phyloP scores from a whole-genome alignment of 2,113 vertebrate species.

The Callithrix jacchus region DNA sequence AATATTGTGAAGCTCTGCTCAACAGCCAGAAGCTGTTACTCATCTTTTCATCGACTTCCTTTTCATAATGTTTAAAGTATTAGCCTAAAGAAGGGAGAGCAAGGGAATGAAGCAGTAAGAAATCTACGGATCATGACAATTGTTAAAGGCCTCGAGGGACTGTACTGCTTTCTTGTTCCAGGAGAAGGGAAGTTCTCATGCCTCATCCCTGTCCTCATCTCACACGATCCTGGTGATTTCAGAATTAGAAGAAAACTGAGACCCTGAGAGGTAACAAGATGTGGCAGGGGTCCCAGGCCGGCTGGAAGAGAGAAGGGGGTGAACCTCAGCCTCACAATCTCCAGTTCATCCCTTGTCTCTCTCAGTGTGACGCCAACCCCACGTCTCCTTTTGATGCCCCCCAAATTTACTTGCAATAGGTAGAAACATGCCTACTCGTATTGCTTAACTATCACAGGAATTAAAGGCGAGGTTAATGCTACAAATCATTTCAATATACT shows the following conservation, averaged over 20 bases:
- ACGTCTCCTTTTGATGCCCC: not conserved
- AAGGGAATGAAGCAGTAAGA: not conserved
- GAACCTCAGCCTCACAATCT: not conserved
- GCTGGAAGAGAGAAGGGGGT: not conserved
- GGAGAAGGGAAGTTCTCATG: not conserved
- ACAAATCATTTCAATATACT: not conserved
- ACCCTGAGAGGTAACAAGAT: too few species aligned
- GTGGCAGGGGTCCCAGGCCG: too few species aligned
- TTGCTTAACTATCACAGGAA: not conserved
- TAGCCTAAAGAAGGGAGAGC: not conserved
- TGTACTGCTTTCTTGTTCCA: not conserved
- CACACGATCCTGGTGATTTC: not conserved
- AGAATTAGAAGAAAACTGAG: not conserved
- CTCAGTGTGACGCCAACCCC: not conserved
- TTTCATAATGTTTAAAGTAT: not conserved
- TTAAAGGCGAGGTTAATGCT: not conserved
- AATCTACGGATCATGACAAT: fast-evolving
- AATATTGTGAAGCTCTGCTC: not conserved
- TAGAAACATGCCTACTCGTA: not conserved
- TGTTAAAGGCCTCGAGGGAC: not conserved
- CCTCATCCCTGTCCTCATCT: not conserved
- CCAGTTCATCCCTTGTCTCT: not conserved
- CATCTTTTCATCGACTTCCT: not conserved
- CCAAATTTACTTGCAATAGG: not conserved
- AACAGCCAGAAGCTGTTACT: not conserved